Base-by-base conservation (phyloP, 2,797 vertebrate genomes). In the Glossophaga mutica region DNA sequence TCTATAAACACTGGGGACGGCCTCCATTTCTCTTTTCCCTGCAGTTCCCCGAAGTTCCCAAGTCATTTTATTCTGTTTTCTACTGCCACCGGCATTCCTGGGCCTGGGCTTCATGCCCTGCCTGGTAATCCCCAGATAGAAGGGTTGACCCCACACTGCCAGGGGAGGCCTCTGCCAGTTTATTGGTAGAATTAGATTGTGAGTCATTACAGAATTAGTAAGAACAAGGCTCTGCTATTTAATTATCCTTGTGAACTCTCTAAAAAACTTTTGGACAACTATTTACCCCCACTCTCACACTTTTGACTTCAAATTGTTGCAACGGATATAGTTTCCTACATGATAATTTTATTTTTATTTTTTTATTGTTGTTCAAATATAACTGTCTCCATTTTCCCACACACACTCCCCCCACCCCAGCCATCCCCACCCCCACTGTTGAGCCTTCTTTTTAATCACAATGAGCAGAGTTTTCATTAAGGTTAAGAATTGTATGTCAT, bases 91-190 rank as follows among this genome's bases (percentile, higher is more conserved):
- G 62, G 22, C n/a, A 2, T 74, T 73, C 32, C 34, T 24, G 59
- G 10, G 10, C 42, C 42, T 59, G 26, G 3, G 52, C 9, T 37
- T 9, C 2, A 0, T 0, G 1, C 4, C n/a, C 44, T 24, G 42
- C 24, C 52, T 24, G 5, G 21, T 39, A 26, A 5, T 81, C 39
- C 46, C n/a, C 71, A 8, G 9, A 37, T 2, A 59, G 24, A 3
- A 46, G 26, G 6, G 10, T 44, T 59, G 34, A 50, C 15, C 55
- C 1, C 21, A 2, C 3, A 1, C 2, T 21, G 16, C 37, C 77
- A 5, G 37, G 67, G n/a, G 24, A 29, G 18, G n/a, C 6, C 12
- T 65, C 1, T 34, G 5, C 48, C 7, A 0, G 8, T 44, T 77
- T 12, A 9, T 19, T 15, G 48, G 22, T 16, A 48, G 42, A 84